Evolutionary conservation across 2,797 vertebrate genomes (phyloP), one percentile per base, ranked within the genome.

Genomic region (Poeciliopsis turneri): DNA sequence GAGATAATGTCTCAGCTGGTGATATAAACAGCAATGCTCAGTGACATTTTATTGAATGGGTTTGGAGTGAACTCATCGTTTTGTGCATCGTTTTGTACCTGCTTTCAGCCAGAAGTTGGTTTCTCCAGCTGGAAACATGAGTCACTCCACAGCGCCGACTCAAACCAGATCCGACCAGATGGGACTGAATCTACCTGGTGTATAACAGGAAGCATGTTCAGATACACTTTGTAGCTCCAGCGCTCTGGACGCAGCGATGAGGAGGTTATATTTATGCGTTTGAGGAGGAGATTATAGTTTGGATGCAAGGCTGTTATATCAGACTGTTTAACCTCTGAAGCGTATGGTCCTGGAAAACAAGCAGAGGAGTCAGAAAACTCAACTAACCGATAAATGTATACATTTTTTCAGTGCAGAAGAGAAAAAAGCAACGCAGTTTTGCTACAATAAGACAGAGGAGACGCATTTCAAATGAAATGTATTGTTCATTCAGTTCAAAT

Each of bases 131-230:
- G 36, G 20, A 53, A 84, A 70, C 51, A 73, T 84, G 86, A 86
- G 55, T 84, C 86, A 83, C 72, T 47, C 45, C 64, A 20, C 75
- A 45, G 41, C 79, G 72, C 72, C 74, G 82, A 76, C 64, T 79
- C 23, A 53, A 86, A 85, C 83, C 81, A 82, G 79, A 85, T 82
- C 76, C 20, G 78, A 81, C 78, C 82, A 78, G 84, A 86, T 86
- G 75, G 49, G 41, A 16, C 83, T 80, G 73, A 57, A 47, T 59
- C 71, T 77, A 78, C 77, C 75, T 74, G 78, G 66, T 87, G 78
- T 84, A 7, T 82, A 88, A 86, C 86, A 84, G 46, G 47, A 41
- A 57, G 2, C 69, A 49, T 43, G 69, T 57, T 33, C 72, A 82
- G 30, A 51, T 33, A 20, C 69, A 36, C 28, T 45, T 55, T 69